A percentile compares a stretch with the other conserved stretches of the same genome.
Conservation (phyloP, 2,113 vertebrate species). For the Aegithalos caudatus region DNA sequence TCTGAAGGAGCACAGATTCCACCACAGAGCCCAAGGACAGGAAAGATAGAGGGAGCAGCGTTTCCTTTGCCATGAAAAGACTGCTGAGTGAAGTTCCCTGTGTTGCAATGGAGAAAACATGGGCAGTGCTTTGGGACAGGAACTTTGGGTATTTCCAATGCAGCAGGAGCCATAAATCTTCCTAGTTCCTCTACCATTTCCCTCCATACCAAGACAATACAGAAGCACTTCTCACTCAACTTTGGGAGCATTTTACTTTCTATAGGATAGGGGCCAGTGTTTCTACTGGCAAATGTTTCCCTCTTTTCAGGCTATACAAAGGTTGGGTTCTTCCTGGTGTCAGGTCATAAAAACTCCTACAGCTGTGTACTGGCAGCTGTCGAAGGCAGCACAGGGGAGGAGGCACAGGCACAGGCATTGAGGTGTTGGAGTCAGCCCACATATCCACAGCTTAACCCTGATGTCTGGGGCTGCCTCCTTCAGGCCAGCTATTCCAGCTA, state of each 20-base stretch:
- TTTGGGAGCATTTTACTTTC: neutral
- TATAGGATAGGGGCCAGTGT: neutral
- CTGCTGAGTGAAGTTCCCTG: neutral
- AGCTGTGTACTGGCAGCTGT: neutral
- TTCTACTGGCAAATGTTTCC: neutral
- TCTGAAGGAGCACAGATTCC: neutral
- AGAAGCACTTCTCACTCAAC: neutral
- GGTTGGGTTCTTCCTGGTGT: neutral
- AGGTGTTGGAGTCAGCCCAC: neutral
- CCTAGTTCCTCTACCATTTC: neutral
- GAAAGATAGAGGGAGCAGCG: neutral
- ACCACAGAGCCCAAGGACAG: neutral
- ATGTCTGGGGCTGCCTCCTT: neutral
- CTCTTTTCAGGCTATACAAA: neutral
- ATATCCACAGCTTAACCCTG: neutral
- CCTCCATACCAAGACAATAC: accelerated
- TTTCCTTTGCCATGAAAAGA: neutral
- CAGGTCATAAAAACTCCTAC: neutral
- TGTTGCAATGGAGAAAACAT: neutral
- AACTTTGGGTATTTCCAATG: neutral
- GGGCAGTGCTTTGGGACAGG: neutral
- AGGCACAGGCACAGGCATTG: neutral
- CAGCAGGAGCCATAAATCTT: neutral
- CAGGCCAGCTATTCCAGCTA: neutral
- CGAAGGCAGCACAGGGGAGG: neutral